Evolutionary conservation across 2,797 vertebrate genomes (phyloP), one percentile per base, ranked within the genome.

Genomic region (Sebastes oblongus): DNA sequence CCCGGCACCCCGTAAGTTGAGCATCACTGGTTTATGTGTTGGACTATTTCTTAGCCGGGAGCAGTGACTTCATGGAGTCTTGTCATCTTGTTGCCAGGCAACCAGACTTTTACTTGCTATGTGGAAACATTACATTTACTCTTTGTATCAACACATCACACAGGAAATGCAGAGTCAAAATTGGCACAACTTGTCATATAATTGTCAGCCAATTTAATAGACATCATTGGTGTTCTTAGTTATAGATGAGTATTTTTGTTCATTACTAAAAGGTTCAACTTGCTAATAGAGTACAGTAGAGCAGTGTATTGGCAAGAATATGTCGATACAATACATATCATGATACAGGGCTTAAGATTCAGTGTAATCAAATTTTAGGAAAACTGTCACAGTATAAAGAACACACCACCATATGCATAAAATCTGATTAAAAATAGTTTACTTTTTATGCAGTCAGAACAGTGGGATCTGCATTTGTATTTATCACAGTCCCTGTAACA

Each of bases 31-130:
- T 9, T 81, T 14, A 65, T 58, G 14, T 36, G 60, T 80, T n/a
- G 30, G 29, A 75, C 25, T 71, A 56, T 72, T 74, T 74, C 27
- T 67, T 68, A 29, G 68, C 25, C 7, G 46, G 56, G 27, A 79
- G 62, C 6, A 29, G 65, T 54, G 52, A 66, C 70, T 72, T 85
- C 67, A 70, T 67, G 50, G 66, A 60, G 72, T 73, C 72, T 74
- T 55, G 27, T 74, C 29, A 25, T 83, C 66, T 74, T 83, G 80
- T 89, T 85, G 69, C 83, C 24, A 72, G 73, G 75, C 82, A 79
- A 87, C 80, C 56, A 13, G 30, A 76, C 32, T 54, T 62, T 62
- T 22, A 56, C 60, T 56, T 65, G 29, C 34, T 27, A 4, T 34
- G 18, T 42, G 25, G 66, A 80, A 61, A 80, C 29, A 46, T 30